Base-by-base conservation (phyloP, 2,797 vertebrate species). In the Channa striata region DNA sequence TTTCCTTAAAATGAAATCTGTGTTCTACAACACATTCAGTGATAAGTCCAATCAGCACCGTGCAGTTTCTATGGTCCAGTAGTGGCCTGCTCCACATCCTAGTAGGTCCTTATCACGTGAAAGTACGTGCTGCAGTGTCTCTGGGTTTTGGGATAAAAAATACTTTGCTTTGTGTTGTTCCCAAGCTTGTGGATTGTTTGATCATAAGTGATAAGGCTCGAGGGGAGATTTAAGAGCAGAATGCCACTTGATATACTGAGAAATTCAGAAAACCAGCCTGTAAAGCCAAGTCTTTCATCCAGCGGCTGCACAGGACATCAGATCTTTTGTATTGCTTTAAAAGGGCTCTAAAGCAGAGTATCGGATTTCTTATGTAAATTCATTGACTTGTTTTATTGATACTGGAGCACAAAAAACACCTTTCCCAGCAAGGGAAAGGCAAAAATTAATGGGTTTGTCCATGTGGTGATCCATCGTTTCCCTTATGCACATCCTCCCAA, bases 341-440 rank as follows among this genome's bases (percentile, higher is more conserved):
- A 43, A 49, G 42, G 46, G 43, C 47, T 54, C 20, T 76, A 63
- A 62, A 74, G 58, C 6, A 30, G 19, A 60, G 16, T 68, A 88
- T 88, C 87, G 90, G 62, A 83, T 88, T 84, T 81, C 77, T 59
- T 75, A 25, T 70, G 74, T 75, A 82, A 88, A 91, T 61, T 53
- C 69, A 88, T 87, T 37, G 82, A 90, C 42, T 57, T 3, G 42
- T 87, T 93, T 90, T 90, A 92, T 60, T 77, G 77, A 80, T 72
- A 68, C 56, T 60, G 77, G 70, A 8, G 73, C 17, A 40, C n/a
- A 56, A 73, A 75, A 76, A 73, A 51, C 33, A 42, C 36, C 17
- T 81, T 79, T 74, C 61, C 59, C 81, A 60, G 64, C 23, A 63
- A 80, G 59, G 20, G 59, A 74, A 58, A 70, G 72, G 40, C 52